Percentiles rank a stretch among this genome's conserved stretches.
phyloP scores from a whole-genome alignment of 2,888 invertebrate genomes.

The Priocnemis perturbator region DNA sequence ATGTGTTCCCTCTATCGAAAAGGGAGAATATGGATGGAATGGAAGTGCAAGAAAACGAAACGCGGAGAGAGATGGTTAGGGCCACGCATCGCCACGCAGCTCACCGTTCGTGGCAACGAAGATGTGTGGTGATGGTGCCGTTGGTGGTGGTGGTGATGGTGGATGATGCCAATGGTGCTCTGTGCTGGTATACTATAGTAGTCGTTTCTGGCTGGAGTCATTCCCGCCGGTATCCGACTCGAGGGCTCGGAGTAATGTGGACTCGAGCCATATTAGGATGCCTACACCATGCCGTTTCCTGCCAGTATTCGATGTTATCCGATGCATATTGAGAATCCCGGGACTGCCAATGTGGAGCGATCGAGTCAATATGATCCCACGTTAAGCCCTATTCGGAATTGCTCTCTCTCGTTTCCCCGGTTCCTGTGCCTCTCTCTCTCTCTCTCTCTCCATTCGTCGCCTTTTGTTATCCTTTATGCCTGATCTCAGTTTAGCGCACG shows the following conservation, averaged over 20 bases:
- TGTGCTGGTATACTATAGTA: slow-evolving; percentile 36
- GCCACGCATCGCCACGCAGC: slow-evolving; percentile 39
- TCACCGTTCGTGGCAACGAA: slow-evolving; percentile 17
- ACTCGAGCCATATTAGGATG: slow-evolving; percentile 70
- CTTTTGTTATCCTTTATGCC: neutral
- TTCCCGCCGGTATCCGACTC: slow-evolving; percentile 38
- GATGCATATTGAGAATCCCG: slow-evolving; percentile 57
- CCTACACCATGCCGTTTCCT: slow-evolving; percentile 58
- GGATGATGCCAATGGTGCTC: slow-evolving; percentile 18
- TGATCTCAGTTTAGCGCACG: neutral
- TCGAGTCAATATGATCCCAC: slow-evolving; percentile 55
- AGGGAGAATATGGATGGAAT: slow-evolving; percentile 52
- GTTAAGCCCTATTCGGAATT: slow-evolving; percentile 56
- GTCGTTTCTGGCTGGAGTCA: slow-evolving; percentile 43
- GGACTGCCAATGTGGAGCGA: slow-evolving; percentile 59
- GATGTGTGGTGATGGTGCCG: neutral
- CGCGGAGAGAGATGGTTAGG: slow-evolving; percentile 28
- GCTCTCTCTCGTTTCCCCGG: slow-evolving; percentile 21
- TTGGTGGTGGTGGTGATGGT: neutral
- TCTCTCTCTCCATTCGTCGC: neutral
- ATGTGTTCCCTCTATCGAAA: slow-evolving; percentile 43
- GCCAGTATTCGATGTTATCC: slow-evolving; percentile 55
- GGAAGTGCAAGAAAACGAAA: slow-evolving; percentile 48
- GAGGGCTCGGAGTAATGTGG: slow-evolving; percentile 66
- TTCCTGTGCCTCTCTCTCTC: neutral